Conservation (phyloP, 2,113 vertebrate species). For the Strix aluco region DNA sequence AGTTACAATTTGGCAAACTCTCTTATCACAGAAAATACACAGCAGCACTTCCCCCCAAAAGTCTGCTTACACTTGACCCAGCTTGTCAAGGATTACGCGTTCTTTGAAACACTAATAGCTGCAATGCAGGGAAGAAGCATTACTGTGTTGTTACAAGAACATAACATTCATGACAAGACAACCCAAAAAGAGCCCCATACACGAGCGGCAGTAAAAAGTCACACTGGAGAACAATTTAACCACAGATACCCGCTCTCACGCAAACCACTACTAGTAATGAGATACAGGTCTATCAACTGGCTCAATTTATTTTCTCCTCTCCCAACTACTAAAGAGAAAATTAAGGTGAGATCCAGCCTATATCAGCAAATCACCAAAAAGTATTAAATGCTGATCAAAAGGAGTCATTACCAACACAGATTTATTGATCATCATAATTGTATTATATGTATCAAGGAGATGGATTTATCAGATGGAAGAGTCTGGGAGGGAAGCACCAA, state of each 20-base stretch:
- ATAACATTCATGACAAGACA: neutral
- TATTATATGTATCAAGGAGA: neutral
- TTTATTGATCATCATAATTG: neutral
- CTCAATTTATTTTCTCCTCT: neutral
- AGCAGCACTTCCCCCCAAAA: neutral
- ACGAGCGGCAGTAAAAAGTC: neutral
- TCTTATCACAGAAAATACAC: neutral
- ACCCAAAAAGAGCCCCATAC: neutral
- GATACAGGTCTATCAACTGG: neutral
- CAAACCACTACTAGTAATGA: accelerated
- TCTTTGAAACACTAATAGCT: neutral
- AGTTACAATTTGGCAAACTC: conserved; percentile 42
- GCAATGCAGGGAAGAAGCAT: neutral
- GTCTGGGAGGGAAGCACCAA: neutral
- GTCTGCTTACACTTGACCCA: neutral
- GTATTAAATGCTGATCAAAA: neutral
- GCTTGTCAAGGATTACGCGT: neutral
- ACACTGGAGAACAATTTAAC: neutral
- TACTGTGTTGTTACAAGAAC: neutral
- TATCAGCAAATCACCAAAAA: neutral
- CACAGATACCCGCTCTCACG: neutral
- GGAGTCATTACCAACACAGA: neutral
- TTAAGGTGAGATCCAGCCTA: neutral
- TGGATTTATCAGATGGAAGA: neutral
- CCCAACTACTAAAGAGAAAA: neutral